Evolutionary conservation across 2,888 invertebrate genomes (phyloP).

Genomic region (Trilocha varians): DNA sequence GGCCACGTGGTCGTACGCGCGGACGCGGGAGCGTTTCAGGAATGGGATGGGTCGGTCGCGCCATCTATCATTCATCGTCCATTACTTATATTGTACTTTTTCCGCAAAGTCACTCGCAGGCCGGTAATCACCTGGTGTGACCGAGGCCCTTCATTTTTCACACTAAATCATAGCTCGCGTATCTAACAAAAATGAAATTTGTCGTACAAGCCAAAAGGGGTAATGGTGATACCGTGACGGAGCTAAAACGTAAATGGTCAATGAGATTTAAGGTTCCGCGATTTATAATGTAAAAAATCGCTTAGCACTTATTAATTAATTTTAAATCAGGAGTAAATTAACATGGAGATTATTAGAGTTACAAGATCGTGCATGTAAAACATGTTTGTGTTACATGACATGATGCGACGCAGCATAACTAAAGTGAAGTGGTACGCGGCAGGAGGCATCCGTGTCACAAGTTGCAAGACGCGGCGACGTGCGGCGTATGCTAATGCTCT

Average conservation of each 20-base stretch:
- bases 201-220: conserved; percentile 67
- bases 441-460: conserved; percentile 28
- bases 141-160: conserved; percentile 68
- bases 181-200: conserved; percentile 72
- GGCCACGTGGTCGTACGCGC: conserved; percentile 28
- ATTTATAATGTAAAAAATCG: not conserved
- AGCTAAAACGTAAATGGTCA: conserved; percentile 36
- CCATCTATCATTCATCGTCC: conserved; percentile 73
- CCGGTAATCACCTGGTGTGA: conserved; percentile 73
- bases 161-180: conserved; percentile 69
- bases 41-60: conserved; percentile 32
- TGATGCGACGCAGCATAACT: not conserved
- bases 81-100: conserved; percentile 74
- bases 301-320: no score
- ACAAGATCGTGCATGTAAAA: not conserved
- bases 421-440: conserved; percentile 2
- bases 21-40: conserved; percentile 29
- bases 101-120: conserved; percentile 70
- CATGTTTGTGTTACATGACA: not conserved
- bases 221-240: conserved; percentile 61
- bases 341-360: no score
- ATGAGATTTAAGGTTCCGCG: conserved; percentile 5
- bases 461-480: conserved; percentile 59
- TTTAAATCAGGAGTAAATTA: not conserved
- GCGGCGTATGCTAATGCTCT: conserved; percentile 66